Conservation (phyloP, 53 echinoderm and acorn worm genomes). For the Echinometra lucunter region DNA sequence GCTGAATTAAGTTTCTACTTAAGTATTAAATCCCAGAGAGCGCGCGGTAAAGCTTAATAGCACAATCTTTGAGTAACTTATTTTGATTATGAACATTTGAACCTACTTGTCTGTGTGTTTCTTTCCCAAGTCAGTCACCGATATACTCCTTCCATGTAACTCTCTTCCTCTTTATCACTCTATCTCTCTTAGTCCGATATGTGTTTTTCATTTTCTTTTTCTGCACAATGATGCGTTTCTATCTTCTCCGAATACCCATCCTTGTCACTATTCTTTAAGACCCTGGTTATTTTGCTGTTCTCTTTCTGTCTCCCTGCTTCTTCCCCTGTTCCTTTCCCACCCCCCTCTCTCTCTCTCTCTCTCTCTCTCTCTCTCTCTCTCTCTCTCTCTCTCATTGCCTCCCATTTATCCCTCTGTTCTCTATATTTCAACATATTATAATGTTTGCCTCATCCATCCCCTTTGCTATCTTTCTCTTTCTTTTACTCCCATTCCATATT, state of each 20-base stretch:
- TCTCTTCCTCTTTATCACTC: background rate
- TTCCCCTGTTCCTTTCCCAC: background rate
- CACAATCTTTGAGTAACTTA: background rate
- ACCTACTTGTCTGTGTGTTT: background rate
- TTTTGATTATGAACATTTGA: background rate
- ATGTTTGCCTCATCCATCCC: too few relatives aligned
- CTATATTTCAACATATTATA: too few relatives aligned
- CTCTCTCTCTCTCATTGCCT: conserved; percentile 7
- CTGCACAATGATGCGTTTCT: background rate
- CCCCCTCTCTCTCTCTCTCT: background rate
- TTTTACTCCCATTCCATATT: background rate
- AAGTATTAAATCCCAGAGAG: background rate
- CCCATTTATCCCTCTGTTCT: too few relatives aligned
- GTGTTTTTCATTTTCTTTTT: too few relatives aligned
- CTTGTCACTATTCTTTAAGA: too few relatives aligned
- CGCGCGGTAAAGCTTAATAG: background rate
- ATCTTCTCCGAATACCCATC: too few relatives aligned
- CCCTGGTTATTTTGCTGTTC: too few relatives aligned
- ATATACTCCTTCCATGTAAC: background rate
- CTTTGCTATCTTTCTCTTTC: background rate
- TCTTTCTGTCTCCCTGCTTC: background rate
- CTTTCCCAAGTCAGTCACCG: background rate
- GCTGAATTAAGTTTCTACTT: background rate
- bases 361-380: conserved; percentile 23
- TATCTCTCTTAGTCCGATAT: background rate